Percentiles rank a stretch among this genome's conserved stretches.
These are phyloP conservation scores for Mareca strepera DNA, from an alignment of 2,797 vertebrate genomes.

Conservation along the genomic window DNA sequence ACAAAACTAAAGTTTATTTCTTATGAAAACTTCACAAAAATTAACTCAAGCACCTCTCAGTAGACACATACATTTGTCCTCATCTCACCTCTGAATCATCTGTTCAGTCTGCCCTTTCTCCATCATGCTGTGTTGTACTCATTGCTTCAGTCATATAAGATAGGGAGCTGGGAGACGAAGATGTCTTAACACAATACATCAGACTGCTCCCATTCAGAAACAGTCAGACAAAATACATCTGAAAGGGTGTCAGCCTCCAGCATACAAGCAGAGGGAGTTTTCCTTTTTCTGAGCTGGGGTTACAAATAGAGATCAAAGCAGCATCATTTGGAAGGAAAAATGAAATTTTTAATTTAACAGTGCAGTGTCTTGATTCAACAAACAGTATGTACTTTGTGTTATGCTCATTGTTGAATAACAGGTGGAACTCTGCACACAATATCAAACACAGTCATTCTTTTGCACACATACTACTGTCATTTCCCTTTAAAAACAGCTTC, in stretches of 20 bases:
- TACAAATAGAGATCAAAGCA: neutral
- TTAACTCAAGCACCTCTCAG: neutral
- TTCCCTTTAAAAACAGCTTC: neutral
- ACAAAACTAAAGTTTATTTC: neutral
- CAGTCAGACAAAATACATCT: neutral
- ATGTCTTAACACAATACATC: neutral
- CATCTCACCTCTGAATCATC: constrained; percentile 36
- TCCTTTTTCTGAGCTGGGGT: neutral
- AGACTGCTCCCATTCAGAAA: neutral
- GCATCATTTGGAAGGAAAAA: neutral
- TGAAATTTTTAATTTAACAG: neutral
- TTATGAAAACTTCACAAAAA: neutral
- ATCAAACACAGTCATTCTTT: neutral
- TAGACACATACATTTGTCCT: neutral
- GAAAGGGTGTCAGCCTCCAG: neutral
- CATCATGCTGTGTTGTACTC: neutral
- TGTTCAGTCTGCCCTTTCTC: constrained; percentile 15
- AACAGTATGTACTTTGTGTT: neutral
- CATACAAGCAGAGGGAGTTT: neutral
- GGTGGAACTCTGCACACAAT: neutral
- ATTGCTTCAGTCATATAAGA: neutral
- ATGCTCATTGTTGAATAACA: neutral
- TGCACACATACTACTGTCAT: neutral
- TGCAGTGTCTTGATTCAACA: neutral
- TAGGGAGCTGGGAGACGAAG: neutral